Evolutionary conservation across 2,113 vertebrate species (phyloP).

Genomic region (Rousettus leschenaultii): DNA sequence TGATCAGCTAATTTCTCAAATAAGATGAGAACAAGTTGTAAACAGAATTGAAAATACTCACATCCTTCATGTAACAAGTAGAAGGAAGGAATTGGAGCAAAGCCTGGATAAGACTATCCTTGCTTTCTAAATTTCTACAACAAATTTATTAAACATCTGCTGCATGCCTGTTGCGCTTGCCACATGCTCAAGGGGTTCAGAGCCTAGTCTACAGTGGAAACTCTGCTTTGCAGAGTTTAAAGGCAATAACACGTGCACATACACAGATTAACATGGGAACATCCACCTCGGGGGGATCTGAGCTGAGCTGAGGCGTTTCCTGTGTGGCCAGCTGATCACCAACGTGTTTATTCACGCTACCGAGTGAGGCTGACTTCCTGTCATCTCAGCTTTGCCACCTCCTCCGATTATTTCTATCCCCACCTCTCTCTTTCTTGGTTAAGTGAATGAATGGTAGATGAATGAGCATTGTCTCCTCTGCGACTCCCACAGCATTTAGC

Average conservation of each 20-base stretch:
- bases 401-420: background rate
- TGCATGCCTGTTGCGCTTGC: background rate
- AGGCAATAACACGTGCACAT: fast-evolving
- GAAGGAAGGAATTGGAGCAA: background rate
- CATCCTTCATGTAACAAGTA: background rate
- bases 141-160: background rate
- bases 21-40: background rate
- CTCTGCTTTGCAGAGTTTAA: background rate
- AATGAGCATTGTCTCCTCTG: background rate
- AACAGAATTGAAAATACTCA: background rate
- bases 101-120: background rate
- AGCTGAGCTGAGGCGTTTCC: background rate
- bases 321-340: background rate
- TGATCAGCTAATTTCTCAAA: background rate
- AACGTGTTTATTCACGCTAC: background rate
- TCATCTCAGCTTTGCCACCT: background rate
- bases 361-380: background rate
- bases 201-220: background rate
- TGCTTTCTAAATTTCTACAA: background rate
- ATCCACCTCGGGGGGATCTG: background rate
- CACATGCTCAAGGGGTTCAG: background rate
- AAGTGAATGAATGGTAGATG: background rate
- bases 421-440: background rate
- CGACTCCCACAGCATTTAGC: background rate
- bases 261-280: background rate